Evolutionary conservation across 2,888 invertebrate genomes (phyloP), one percentile per base, ranked within the genome.

Genomic region (Tinea trinotella): DNA sequence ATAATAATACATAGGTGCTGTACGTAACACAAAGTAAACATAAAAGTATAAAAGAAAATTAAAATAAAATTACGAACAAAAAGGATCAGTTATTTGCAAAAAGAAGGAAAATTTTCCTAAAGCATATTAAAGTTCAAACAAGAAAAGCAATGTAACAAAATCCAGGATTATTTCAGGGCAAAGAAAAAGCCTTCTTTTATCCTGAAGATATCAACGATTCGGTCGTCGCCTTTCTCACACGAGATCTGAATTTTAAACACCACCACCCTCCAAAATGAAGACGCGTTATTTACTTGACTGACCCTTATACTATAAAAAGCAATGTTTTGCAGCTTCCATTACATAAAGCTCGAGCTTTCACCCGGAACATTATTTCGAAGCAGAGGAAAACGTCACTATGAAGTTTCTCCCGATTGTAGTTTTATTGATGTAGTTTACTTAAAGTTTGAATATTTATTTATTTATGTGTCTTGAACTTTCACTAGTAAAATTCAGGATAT

Each of bases 221-320:
- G 40, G 13, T 40, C 46, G 46, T 19, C 46, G 50, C 50, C 13
- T 24, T 12, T 18, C 24, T 20, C 13, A 24, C 13, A 50, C 50
- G 50, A 10, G 15, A 3, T 22, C 50, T 24, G 50, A 50, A 50
- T 50, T 50, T 50, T 50, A 50, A 50, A 24, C 50, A 24, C 22
- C 2, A 9, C 17, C 15, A 3, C 24, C 50, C 24, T 20, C 24
- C 22, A 9, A 24, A 56, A 65, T 67, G 67, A 71, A 74, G 77
- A 76, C 71, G 70, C 73, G 74, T 71, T 77, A 74, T 78, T 75
- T 76, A 74, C 74, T 69, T 68, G 71, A 72, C 66, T 77, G 78
- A 78, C 79, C 79, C 71, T 66, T 68, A 68, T n/a, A n/a, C n/a
- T n/a, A n/a, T 69, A 72, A 71, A 76, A 74, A 72, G 71, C 69